Base-by-base conservation (phyloP, 2,888 invertebrate genomes). In the Eledona agricola region DNA sequence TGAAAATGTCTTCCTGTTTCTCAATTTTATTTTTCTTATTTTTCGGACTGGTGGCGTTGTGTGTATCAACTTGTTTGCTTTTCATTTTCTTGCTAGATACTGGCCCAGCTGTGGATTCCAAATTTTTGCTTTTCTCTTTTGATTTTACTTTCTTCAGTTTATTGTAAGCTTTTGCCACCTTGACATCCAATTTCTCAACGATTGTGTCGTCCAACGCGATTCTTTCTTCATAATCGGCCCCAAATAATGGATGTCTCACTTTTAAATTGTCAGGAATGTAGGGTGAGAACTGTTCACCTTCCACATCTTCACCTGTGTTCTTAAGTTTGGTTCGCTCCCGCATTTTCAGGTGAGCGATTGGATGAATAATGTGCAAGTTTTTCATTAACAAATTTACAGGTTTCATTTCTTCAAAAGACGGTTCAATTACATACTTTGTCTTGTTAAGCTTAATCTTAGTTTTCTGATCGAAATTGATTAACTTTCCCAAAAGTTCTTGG, bases 161-260 rank as follows among this genome's bases (percentile, higher is more conserved):
- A n/a, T 50, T 23, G 11, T 22, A 13, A 12, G 12, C 22, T 20
- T 47, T 20, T 0, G n/a, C n/a, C n/a, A n/a, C n/a, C n/a, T n/a
- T n/a, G n/a, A n/a, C n/a, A n/a, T n/a, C n/a, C n/a, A n/a, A n/a
- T n/a, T n/a, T n/a, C n/a, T n/a, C n/a, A n/a, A 17, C 32, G 2
- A 37, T 35, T 3, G 37, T 15, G n/a, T 16, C 5, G 12, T 38
- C 31, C 7, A 49, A 31, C n/a, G 58, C 55, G 11, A 72, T 60
- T 55, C 65, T 66, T 0, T 60, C 40, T 58, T 67, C 51, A 49
- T 64, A 73, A 38, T 66, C 56, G 6, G 55, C 40, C 3, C 73
- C 73, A 49, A 73, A 72, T 15, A 73, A 43, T 1, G 72, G 70
- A 60, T 73, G 72, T 3, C 71, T 57, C 1, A 55, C 51, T 55